A percentile compares a stretch with the other conserved stretches of the same genome.
phyloP scores from a whole-genome alignment of 2,797 vertebrate genomes.

The Sebastes oblongus region DNA sequence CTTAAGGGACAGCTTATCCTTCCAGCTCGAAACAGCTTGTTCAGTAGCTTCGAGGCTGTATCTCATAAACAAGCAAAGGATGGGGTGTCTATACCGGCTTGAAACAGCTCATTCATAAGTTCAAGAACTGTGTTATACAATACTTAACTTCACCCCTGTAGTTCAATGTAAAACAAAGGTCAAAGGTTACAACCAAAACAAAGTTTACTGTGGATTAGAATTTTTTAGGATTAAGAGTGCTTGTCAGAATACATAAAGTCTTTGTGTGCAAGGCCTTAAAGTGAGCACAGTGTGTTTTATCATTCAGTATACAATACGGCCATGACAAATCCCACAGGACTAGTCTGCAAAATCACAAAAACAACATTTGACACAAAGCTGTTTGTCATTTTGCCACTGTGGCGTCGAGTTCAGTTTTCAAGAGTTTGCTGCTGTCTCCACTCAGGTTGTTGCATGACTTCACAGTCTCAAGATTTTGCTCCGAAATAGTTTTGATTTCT shows the following conservation, averaged over 20 bases:
- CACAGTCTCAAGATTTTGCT: not conserved
- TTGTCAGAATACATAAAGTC: not conserved
- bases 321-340: not conserved
- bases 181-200: not conserved
- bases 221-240: not conserved
- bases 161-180: not conserved
- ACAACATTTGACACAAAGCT: not conserved
- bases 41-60: conserved; percentile 24
- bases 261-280: not conserved
- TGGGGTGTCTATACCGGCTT: not conserved
- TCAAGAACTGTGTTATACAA: not conserved
- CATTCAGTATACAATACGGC: not conserved
- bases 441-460: not conserved
- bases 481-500: not conserved
- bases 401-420: not conserved
- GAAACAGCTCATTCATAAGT: conserved; percentile 10
- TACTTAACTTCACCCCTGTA: not conserved
- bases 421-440: not conserved
- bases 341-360: not conserved
- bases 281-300: not conserved
- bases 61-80: conserved; percentile 19
- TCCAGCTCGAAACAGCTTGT: conserved; percentile 42
- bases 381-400: not conserved
- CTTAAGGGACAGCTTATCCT: conserved; percentile 49
- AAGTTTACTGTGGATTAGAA: not conserved